Conservation (phyloP, 2,888 invertebrate species). For the Pegoplata infirma region DNA sequence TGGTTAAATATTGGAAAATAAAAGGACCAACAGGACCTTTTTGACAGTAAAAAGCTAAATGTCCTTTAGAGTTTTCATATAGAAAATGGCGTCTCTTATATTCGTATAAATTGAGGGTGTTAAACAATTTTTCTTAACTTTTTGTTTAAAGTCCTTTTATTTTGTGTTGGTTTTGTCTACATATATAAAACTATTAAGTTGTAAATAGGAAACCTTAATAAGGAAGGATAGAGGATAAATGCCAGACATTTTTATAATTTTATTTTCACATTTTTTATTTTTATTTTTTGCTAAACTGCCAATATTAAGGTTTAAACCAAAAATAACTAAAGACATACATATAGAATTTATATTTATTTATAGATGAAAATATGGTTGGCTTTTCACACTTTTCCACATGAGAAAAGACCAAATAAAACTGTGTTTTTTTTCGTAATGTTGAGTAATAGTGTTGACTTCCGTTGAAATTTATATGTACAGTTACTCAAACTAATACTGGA, state of each 20-base stretch:
- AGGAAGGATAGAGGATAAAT: conserved; percentile 45
- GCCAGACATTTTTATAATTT: conserved; percentile 52
- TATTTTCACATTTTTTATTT: conserved; percentile 19
- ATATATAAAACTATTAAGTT: conserved; percentile 6
- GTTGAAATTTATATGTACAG: conserved; percentile 23
- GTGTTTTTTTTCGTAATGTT: background rate
- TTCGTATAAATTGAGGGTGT: conserved; percentile 34
- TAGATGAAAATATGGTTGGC: background rate
- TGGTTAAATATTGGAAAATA: conserved; percentile 40
- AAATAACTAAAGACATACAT: background rate
- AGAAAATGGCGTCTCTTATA: background rate
- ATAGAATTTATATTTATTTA: background rate
- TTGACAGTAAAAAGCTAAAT: conserved; percentile 34
- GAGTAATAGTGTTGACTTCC: conserved; percentile 43
- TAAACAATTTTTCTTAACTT: background rate
- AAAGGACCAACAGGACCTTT: conserved; percentile 36
- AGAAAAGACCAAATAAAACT: conserved; percentile 1
- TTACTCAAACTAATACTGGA: no score
- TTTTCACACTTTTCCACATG: conserved; percentile 16
- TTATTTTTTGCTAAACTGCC: conserved; percentile 25
- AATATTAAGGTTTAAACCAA: conserved; percentile 33
- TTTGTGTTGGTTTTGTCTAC: background rate
- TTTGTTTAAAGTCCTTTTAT: background rate
- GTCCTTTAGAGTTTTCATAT: conserved; percentile 25
- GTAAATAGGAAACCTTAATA: conserved; percentile 27